Evolutionary conservation across 2,113 vertebrate genomes (phyloP), one percentile per base, ranked within the genome.

Genomic region (Agelaius phoeniceus): DNA sequence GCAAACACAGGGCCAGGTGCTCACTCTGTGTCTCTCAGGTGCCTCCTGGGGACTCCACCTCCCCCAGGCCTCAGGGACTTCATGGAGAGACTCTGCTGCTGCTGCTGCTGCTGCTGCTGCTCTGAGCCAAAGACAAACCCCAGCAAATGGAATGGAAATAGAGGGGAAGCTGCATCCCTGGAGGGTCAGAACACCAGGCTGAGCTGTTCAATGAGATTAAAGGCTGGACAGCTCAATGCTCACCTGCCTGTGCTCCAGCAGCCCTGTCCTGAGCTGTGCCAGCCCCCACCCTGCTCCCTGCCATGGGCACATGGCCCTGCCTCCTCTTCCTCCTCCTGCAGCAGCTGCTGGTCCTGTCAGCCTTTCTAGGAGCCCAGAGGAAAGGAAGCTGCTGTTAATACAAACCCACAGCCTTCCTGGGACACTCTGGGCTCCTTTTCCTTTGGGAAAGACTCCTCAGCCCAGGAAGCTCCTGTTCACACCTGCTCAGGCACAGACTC

Each of bases 331-430:
- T 66, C 49, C 37, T 49, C 7, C 43, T 21, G 1, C 33, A 63
- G 57, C 71, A 51, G 39, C 65, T 3, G 1, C 49, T 57, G 15
- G 13, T 33, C 35, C 39, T 4, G 0, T 1, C 1, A 22, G 26
- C 44, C 59, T 49, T 51, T 33, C 51, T 17, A 0, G 20, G 37
- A 58, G 31, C 68, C 33, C 2, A 4, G 11, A 22, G 19, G 22
- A 67, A 48, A 73, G 27, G 21, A n/a, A 21, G 31, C 10, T 37
- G 48, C 4, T 1, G 1, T 41, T 59, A 19, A 37, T 15, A 5
- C 15, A 15, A 44, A 46, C 58, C 15, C 39, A 84, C 63, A n/a
- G 31, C 18, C 24, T 31, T 72, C 31, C 51, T 72, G 59, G 37
- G 33, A 55, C n/a, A 15, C n/a, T 19, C 21, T 31, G 63, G 44